These are phyloP conservation scores for Craterocephalus amniculus DNA, from an alignment of 2,797 vertebrate species.

Conservation along the genomic window DNA sequence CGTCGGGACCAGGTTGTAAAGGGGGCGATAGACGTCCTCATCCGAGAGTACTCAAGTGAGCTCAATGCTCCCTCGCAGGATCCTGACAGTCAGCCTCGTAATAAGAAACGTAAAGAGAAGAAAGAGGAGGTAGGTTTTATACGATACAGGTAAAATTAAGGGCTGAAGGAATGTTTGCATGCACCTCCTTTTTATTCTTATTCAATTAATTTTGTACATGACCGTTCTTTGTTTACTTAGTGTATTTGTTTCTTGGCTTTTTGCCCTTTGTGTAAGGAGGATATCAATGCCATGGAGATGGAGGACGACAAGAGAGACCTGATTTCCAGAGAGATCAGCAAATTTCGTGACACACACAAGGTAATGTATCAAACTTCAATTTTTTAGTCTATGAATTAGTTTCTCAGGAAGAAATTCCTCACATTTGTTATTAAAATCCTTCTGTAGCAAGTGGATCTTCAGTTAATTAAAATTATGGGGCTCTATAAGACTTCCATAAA, in stretches of 20 bases:
- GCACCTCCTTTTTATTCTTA: not conserved
- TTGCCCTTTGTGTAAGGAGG: constrained; percentile 86
- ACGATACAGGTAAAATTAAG: not conserved
- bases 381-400: constrained; percentile 46
- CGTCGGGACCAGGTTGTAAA: constrained; percentile 95
- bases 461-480: constrained; percentile 9
- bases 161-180: not conserved
- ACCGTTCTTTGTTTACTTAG: constrained; percentile 65
- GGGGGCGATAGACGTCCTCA: constrained; percentile 94
- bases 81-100: constrained; percentile 93
- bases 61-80: constrained; percentile 96
- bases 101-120: constrained; percentile 98
- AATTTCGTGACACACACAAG: constrained; percentile 99
- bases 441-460: constrained; percentile 42
- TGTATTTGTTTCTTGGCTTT: constrained; percentile 37
- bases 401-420: constrained; percentile 55
- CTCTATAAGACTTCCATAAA: not conserved
- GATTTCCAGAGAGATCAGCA: constrained; percentile 99
- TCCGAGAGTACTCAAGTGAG: constrained; percentile 96
- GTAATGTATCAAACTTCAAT: constrained; percentile 85
- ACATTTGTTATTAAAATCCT: constrained; percentile 41
- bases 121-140: constrained; percentile 91
- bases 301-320: constrained; percentile 99
- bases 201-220: no score
- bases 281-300: constrained; percentile 99